Evolutionary conservation across 2,888 invertebrate genomes (phyloP), one percentile per base, ranked within the genome.

Genomic region (Hyles lineata): DNA sequence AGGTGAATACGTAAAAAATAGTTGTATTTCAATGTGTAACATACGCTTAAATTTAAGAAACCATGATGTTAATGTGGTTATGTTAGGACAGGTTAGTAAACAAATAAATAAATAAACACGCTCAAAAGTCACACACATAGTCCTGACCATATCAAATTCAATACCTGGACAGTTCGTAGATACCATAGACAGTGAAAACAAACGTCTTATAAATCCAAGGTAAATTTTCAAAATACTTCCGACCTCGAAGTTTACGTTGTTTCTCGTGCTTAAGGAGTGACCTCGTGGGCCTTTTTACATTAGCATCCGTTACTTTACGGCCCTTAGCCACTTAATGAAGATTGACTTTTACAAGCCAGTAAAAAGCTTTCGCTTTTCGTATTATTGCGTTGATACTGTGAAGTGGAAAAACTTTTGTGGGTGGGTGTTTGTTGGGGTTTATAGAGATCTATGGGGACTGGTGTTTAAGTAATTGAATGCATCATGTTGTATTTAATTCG

Each of bases 251-350:
- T 55, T 29, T 23, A 63, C 35, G 52, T 67, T 63, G 29, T 58
- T 58, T 72, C 62, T 63, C 52, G 21, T 35, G 35, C 19, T 43
- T 23, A 15, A 29, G 52, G 23, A 61, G 60, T 76, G 76, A 81
- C 83, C 81, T 84, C 80, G 79, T 77, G 79, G 78, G 76, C 76
- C 81, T 82, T 83, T 82, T 80, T 76, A 83, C 84, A 83, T 85
- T 83, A 83, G 81, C 80, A 73, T 62, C 77, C 76, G 75, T 75
- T 74, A 52, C 72, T 77, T 80, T 77, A 77, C 73, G 67, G 70
- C 74, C 74, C 77, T 77, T 78, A 75, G 78, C 76, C 80, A 79
- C 77, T 79, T 82, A 89, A 90, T 87, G 85, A 87, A 86, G 87
- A 89, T 83, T 88, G 89, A 84, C 87, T 85, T 87, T 88, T 74